These are phyloP conservation scores for Eristalis arbustorum DNA, from an alignment of 2,888 invertebrate species.

Conservation along the genomic window DNA sequence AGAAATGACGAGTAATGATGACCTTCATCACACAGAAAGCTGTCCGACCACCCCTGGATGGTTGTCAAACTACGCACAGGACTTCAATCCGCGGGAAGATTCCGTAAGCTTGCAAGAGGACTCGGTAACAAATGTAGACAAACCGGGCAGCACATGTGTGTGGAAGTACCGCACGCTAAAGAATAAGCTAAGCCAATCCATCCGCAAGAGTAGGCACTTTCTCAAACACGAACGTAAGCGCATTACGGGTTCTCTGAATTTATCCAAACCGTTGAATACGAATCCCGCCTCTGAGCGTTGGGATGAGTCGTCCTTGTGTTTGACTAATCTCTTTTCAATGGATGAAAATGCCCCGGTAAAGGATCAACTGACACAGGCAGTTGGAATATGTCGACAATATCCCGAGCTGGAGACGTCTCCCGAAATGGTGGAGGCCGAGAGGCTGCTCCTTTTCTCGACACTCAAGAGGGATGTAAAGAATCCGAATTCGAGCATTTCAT, in stretches of 20 bases:
- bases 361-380: constrained; percentile 80
- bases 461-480: constrained; percentile 71
- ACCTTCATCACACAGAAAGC: constrained; percentile 48
- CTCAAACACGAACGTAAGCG: constrained; percentile 75
- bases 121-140: neutral
- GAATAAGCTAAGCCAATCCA: constrained; percentile 77
- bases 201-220: constrained; percentile 76
- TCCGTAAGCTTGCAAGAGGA: constrained; percentile 52
- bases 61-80: constrained; percentile 15
- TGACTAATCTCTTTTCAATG: constrained; percentile 74
- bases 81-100: constrained; percentile 31
- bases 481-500: constrained; percentile 17
- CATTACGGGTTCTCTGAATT: constrained; percentile 72
- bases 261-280: constrained; percentile 31
- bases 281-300: constrained; percentile 52
- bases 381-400: constrained; percentile 80
- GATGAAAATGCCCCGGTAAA: constrained; percentile 73
- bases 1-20: constrained; percentile 35
- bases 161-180: constrained; percentile 76
- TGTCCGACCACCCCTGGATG: constrained; percentile 64
- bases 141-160: constrained; percentile 61
- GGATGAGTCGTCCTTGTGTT: constrained; percentile 73
- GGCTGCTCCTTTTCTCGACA: constrained; percentile 79
- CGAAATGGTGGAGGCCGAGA: constrained; percentile 82
- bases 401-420: constrained; percentile 80